These are phyloP conservation scores for Microtus richardsoni DNA, from an alignment of 2,113 vertebrate genomes.

Conservation along the genomic window DNA sequence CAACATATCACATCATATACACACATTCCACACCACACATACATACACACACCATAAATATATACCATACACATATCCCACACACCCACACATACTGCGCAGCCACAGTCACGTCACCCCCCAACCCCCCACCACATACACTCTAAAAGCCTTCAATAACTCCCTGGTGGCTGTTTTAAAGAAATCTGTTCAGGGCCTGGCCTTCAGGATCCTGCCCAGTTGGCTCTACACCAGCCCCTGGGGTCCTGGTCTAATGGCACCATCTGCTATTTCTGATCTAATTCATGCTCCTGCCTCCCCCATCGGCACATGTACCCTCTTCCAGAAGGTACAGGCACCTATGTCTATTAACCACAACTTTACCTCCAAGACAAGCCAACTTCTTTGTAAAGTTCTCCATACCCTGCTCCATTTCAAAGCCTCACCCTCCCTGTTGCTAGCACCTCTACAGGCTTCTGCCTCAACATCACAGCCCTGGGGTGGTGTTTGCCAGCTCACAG, in stretches of 20 bases:
- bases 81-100: too few relatives aligned
- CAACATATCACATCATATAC: background rate
- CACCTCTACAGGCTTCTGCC: background rate
- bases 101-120: background rate
- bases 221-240: background rate
- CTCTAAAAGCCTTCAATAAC: background rate
- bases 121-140: background rate
- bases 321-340: background rate
- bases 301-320: background rate
- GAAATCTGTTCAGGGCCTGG: background rate
- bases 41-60: background rate
- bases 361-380: background rate
- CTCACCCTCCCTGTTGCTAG: background rate
- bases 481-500: background rate
- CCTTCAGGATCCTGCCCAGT: background rate
- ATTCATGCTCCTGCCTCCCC: background rate
- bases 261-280: background rate
- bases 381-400: background rate
- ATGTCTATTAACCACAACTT: conserved; percentile 13
- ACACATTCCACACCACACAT: background rate
- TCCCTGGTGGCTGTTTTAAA: background rate
- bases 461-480: background rate
- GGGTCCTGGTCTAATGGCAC: background rate
- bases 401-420: background rate
- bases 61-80: background rate